Evolutionary conservation across 1,140 invertebrate species (phyloP).

Genomic region (Cardiocondyla obscurior): DNA sequence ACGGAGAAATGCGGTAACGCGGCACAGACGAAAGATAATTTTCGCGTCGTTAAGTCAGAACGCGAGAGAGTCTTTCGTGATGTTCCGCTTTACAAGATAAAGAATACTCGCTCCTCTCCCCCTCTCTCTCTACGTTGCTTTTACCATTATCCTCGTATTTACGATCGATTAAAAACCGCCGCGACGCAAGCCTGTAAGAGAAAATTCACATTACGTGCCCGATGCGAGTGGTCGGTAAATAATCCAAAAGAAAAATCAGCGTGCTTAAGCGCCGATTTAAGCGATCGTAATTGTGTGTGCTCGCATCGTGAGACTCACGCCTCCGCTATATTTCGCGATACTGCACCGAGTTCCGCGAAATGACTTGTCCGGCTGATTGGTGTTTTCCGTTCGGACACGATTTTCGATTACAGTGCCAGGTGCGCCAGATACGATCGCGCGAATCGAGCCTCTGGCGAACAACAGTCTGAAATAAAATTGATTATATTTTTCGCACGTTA

Average conservation of each 20-base stretch:
- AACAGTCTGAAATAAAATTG: conserved; percentile 20
- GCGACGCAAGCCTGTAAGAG: neutral
- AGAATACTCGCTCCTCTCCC: neutral
- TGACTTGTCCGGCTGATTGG: neutral
- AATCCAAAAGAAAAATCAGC: conserved; percentile 40
- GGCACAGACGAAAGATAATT: conserved; percentile 40
- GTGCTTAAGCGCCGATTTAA: conserved; percentile 11
- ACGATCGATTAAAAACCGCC: conserved; percentile 52
- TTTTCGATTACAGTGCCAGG: neutral
- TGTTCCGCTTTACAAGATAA: conserved; percentile 49
- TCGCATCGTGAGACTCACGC: neutral
- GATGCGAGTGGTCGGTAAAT: conserved; percentile 24
- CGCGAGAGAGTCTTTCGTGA: conserved; percentile 10
- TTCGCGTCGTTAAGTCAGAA: conserved; percentile 33
- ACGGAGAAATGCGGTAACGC: conserved; percentile 46
- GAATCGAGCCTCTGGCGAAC: conserved; percentile 11
- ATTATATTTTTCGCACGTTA: neutral
- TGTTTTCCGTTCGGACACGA: neutral
- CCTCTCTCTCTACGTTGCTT: conserved; percentile 3
- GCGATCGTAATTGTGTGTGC: conserved; percentile 4
- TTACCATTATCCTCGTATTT: conserved; percentile 43
- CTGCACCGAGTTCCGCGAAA: neutral
- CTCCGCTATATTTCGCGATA: neutral
- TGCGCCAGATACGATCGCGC: neutral
- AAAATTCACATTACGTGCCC: neutral